Conservation (phyloP, 1,140 invertebrate species). For the Aleiodes sp. region DNA sequence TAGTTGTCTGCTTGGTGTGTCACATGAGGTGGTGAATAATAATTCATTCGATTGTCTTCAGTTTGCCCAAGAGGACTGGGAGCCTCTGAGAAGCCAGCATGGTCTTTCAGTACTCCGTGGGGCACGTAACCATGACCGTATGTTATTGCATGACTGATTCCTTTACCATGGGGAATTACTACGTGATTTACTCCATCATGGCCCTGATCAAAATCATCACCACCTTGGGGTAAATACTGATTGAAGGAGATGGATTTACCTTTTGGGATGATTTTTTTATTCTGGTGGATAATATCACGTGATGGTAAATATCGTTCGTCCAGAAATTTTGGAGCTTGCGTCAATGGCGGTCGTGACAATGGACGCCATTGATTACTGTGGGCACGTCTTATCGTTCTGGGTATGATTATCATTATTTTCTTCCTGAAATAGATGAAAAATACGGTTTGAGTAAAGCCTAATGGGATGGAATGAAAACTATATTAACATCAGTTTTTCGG, state of each 20-base stretch:
- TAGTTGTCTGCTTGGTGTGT: not conserved
- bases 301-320: conserved; percentile 13
- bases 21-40: conserved; percentile 6
- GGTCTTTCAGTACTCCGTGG: conserved; percentile 45
- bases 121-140: conserved; percentile 56
- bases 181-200: conserved; percentile 50
- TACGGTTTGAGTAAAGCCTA: not conserved
- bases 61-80: not conserved
- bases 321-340: conserved; percentile 18
- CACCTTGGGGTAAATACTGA: conserved; percentile 43
- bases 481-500: no score
- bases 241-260: not conserved
- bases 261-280: not conserved
- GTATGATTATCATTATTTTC: conserved; percentile 50
- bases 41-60: not conserved
- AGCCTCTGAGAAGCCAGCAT: conserved; percentile 34
- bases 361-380: conserved; percentile 36
- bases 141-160: conserved; percentile 44
- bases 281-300: not conserved
- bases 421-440: conserved; percentile 41
- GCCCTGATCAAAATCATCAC: conserved; percentile 53
- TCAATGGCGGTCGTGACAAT: conserved; percentile 25
- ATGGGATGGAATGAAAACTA: no score
- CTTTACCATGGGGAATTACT: conserved; percentile 51
- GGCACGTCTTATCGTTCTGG: conserved; percentile 47